phyloP scores from a whole-genome alignment of 1,140 invertebrate genomes.

The Anastatus disparis region DNA sequence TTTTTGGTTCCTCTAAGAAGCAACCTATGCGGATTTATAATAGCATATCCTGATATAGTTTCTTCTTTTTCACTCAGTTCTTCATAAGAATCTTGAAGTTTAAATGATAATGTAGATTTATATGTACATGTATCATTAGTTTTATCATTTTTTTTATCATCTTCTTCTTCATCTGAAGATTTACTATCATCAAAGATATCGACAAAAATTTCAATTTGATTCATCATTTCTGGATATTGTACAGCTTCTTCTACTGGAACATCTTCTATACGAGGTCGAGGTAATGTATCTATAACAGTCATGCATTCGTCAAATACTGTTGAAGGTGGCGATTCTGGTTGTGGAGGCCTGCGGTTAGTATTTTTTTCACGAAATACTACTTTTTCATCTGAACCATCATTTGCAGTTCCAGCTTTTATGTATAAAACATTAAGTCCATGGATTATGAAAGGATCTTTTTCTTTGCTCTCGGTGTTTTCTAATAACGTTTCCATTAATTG shows the following conservation, averaged over 20 bases:
- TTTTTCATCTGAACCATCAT: slow-evolving; percentile 45
- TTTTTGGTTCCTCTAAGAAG: slow-evolving; percentile 52
- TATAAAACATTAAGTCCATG: slow-evolving; percentile 58
- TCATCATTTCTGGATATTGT: slow-evolving; percentile 58
- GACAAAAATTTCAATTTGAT: slow-evolving; percentile 48
- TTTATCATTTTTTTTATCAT: no score
- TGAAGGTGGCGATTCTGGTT: not conserved
- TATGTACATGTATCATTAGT: no score
- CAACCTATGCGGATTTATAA: slow-evolving; percentile 52
- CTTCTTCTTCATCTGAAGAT: not conserved
- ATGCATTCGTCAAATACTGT: slow-evolving; percentile 24
- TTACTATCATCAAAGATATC: slow-evolving; percentile 36
- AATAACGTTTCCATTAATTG: slow-evolving; percentile 54
- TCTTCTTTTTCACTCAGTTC: no score
- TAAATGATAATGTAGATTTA: no score
- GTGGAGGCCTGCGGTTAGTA: slow-evolving; percentile 51
- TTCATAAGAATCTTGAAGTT: no score
- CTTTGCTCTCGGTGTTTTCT: slow-evolving; percentile 54
- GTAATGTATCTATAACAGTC: slow-evolving; percentile 40
- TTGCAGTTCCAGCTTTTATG: slow-evolving; percentile 49
- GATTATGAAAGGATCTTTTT: slow-evolving; percentile 57
- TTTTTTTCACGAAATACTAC: slow-evolving; percentile 57
- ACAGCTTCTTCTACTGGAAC: slow-evolving; percentile 30
- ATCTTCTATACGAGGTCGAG: slow-evolving; percentile 44
- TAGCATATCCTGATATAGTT: slow-evolving; percentile 49